A percentile compares a stretch with the other conserved stretches of the same genome.
Conservation (phyloP, 2,113 vertebrate genomes). For the Coreoperca whiteheadi region DNA sequence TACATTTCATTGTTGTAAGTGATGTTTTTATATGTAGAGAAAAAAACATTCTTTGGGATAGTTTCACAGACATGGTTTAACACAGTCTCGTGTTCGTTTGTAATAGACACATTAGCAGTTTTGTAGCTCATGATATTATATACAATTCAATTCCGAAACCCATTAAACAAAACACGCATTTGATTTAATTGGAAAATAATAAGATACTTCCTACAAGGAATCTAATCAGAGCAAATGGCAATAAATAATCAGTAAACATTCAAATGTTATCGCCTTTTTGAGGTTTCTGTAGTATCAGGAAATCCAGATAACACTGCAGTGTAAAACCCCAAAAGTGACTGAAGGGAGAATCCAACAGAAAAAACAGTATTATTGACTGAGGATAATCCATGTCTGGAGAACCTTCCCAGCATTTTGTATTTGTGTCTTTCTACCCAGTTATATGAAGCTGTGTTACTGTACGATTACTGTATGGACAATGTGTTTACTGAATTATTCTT, state of each 20-base stretch:
- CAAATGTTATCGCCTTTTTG: neutral
- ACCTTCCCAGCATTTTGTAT: constrained; percentile 45
- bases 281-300: neutral
- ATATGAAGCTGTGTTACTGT: constrained; percentile 81
- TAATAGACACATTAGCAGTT: neutral
- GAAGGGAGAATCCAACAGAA: neutral
- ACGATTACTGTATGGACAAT: constrained; percentile 71
- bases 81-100: constrained; percentile 21
- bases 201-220: neutral
- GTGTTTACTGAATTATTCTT: constrained; percentile 54
- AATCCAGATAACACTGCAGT: neutral
- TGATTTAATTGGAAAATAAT: neutral
- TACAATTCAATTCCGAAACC: neutral
- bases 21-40: constrained; percentile 64
- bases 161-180: neutral
- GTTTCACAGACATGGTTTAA: constrained; percentile 56
- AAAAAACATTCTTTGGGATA: constrained; percentile 31
- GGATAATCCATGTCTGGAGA: constrained; percentile 48
- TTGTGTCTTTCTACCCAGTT: constrained; percentile 75
- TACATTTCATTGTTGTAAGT: constrained; percentile 65
- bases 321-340: constrained; percentile 4
- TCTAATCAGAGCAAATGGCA: neutral
- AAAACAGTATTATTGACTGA: constrained; percentile 2
- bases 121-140: neutral
- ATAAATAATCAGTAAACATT: neutral